phyloP scores from a whole-genome alignment of 2,797 vertebrate species.

The Sebastes diploproa region DNA sequence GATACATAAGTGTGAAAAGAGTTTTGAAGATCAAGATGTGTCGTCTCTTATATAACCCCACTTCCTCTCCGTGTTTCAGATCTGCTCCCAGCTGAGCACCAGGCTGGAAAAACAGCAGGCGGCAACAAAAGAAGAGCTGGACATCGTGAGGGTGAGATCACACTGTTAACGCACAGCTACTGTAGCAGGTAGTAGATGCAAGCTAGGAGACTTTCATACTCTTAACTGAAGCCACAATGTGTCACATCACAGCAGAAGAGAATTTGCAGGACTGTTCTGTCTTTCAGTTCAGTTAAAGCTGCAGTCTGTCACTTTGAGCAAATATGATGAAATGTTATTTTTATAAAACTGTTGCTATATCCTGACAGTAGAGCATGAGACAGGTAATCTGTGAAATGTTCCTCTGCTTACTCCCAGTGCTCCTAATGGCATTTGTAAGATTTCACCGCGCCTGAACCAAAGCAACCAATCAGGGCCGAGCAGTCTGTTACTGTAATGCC shows the following conservation, averaged over 20 bases:
- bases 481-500: too few relatives aligned
- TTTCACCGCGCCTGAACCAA: too few relatives aligned
- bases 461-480: too few relatives aligned
- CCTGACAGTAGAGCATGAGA: too few relatives aligned
- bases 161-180: not conserved
- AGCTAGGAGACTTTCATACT: not conserved
- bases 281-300: not conserved
- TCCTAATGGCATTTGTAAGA: too few relatives aligned
- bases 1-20: not conserved
- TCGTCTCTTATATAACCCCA: not conserved
- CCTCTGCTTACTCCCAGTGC: too few relatives aligned
- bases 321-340: not conserved
- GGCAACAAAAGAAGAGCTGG: constrained; percentile 94
- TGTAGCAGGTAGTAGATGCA: not conserved
- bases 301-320: not conserved
- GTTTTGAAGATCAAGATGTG: not conserved
- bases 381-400: too few relatives aligned
- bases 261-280: not conserved
- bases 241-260: not conserved
- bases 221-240: not conserved
- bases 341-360: accelerated
- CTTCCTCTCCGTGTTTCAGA: constrained; percentile 78
- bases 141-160: constrained; percentile 90
- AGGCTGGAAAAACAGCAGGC: constrained; percentile 95
- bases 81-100: constrained; percentile 97